Base-by-base conservation (phyloP, 2,113 vertebrate species). In the Microtus richardsoni region DNA sequence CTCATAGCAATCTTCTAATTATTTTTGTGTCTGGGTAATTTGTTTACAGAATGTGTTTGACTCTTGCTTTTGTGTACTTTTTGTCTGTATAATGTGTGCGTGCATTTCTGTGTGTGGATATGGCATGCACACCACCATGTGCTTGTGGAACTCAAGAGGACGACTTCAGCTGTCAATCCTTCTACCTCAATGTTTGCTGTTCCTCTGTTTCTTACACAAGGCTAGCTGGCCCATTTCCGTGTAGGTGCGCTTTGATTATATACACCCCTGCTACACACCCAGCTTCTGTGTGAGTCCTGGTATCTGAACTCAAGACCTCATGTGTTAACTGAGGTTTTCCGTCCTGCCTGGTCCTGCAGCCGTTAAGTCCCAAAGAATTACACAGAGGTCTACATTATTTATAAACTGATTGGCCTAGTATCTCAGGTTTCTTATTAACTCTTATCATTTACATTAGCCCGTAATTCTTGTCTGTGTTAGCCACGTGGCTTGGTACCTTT, bases 21-120 rank as follows among this genome's bases (percentile, higher is more conserved):
- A 62, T 26, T 96, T 95, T 71, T 94, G 58, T 89, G 78, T 97
- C 44, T 44, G 49, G 33, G 74, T 93, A 82, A 66, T 88, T 91
- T 92, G 66, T 94, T 64, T 62, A 68, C 68, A 77, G 89, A 74
- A 73, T 39, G 73, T 36, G 2, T 44, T 47, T 54, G 66, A 71
- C 84, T 68, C 62, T 84, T 84, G 30, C 80, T 64, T 30, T 84
- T 86, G 5, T 86, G 9, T 49, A 13, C 33, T 47, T 66, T 44
- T 68, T n/a, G 19, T n/a, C 22, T 70, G 44, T 52, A 49, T 30
- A n/a, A 7, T 26, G 44, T 52, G 11, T 64, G n/a, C 30, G 47
- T 79, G 77, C 26, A 26, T 86, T 22, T 24, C 14, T 70, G 62
- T 28, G 11, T 47, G 41, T 36, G 41, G 12, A 85, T 33, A 30